Evolutionary conservation across 2,888 invertebrate genomes (phyloP).

Genomic region (Drosophila tripunctata): DNA sequence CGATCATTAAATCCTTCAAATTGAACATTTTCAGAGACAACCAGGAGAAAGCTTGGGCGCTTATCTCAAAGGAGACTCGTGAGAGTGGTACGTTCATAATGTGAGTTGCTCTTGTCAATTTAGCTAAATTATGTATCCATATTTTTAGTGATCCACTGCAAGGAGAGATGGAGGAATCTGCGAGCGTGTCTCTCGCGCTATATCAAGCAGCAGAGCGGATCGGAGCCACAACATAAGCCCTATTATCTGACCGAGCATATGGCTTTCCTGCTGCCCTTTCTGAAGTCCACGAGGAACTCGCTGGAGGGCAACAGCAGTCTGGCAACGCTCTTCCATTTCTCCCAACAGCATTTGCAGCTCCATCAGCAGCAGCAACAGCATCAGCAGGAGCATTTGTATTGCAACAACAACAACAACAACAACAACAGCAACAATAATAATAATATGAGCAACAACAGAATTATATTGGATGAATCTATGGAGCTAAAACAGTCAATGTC

Average conservation of each 20-base stretch:
- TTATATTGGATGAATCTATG: slow-evolving; percentile 37
- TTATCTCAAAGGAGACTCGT: slow-evolving; percentile 82
- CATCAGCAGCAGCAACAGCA: slow-evolving; percentile 43
- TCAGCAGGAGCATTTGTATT: slow-evolving; percentile 54
- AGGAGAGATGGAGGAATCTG: slow-evolving; percentile 84
- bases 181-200: slow-evolving; percentile 84
- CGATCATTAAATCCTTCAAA: neutral
- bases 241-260: slow-evolving; percentile 84
- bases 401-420: slow-evolving; percentile 36
- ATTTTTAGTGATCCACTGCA: slow-evolving; percentile 82
- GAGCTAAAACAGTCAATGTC: slow-evolving; percentile 81
- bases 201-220: slow-evolving; percentile 83
- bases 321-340: slow-evolving; percentile 68
- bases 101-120: neutral
- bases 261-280: slow-evolving; percentile 83
- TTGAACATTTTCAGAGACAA: slow-evolving; percentile 75
- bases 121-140: neutral
- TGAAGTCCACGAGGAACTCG: slow-evolving; percentile 82
- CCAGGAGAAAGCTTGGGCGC: slow-evolving; percentile 84
- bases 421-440: slow-evolving; percentile 21
- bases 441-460: no score
- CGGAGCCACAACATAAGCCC: slow-evolving; percentile 84
- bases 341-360: slow-evolving; percentile 64
- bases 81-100: slow-evolving; percentile 80
- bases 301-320: slow-evolving; percentile 72